phyloP scores from a whole-genome alignment of 2,113 vertebrate genomes.

The Thamnaconus septentrionalis region DNA sequence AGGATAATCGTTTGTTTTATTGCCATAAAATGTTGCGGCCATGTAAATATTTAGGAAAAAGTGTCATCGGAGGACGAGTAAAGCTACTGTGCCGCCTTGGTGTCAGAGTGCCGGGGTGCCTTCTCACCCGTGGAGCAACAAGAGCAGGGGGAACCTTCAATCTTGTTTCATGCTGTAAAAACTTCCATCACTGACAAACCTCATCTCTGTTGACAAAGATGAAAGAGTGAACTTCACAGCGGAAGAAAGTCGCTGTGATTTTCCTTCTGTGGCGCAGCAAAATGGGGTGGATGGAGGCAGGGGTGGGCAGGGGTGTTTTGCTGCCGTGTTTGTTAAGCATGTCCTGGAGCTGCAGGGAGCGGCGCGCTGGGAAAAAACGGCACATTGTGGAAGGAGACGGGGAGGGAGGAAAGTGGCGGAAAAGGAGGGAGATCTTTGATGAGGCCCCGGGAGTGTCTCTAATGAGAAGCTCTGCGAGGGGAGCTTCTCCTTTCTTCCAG shows the following conservation, averaged over 20 bases:
- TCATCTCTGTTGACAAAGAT: conserved; percentile 35
- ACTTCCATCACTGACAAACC: conserved; percentile 36
- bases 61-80: too few relatives aligned
- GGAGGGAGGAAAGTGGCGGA: conserved; percentile 56
- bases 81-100: too few relatives aligned
- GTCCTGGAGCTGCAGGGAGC: conserved; percentile 64
- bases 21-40: too few relatives aligned
- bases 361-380: conserved; percentile 68
- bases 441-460: conserved; percentile 74
- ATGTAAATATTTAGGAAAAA: too few relatives aligned
- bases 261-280: conserved; percentile 40
- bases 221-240: conserved; percentile 17
- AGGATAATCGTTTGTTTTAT: too few relatives aligned
- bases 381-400: conserved; percentile 57
- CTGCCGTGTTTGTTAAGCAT: conserved; percentile 70
- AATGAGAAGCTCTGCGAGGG: conserved; percentile 69
- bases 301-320: conserved; percentile 60
- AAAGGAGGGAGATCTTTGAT: conserved; percentile 67
- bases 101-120: too few relatives aligned
- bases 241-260: conserved; percentile 28
- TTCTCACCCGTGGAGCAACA: conserved; percentile 1
- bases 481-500: conserved; percentile 55
- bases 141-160: not conserved
- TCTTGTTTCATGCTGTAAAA: conserved; percentile 23
- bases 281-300: conserved; percentile 49